These are phyloP conservation scores for Bombylius discolor DNA, from an alignment of 2,888 invertebrate genomes.

Conservation along the genomic window DNA sequence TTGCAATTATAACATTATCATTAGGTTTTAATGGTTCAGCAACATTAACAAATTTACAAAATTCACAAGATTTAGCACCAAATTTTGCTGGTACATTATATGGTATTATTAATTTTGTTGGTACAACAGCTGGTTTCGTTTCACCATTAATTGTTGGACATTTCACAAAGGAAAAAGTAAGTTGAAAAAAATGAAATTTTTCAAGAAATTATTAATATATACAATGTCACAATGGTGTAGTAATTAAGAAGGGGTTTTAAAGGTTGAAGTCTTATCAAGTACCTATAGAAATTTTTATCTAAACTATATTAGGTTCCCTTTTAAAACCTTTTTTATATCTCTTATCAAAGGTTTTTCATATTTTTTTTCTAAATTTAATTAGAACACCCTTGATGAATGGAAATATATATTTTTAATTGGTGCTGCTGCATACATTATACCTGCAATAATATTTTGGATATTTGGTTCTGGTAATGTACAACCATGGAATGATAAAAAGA, in stretches of 20 bases:
- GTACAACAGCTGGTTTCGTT: constrained; percentile 55
- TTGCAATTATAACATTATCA: constrained; percentile 52
- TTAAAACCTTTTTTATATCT: too few species aligned
- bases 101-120: constrained; percentile 61
- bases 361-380: neutral
- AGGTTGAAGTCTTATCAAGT: too few species aligned
- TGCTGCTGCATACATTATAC: constrained; percentile 52
- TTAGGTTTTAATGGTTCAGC: constrained; percentile 54
- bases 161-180: constrained; percentile 42
- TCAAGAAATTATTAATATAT: neutral
- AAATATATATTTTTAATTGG: constrained; percentile 60
- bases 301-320: too few species aligned
- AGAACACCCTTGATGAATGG: constrained; percentile 70
- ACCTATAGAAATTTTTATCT: too few species aligned
- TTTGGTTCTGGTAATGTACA: constrained; percentile 61
- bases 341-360: too few species aligned
- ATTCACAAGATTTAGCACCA: constrained; percentile 58
- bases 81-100: constrained; percentile 60
- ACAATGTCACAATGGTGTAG: too few species aligned
- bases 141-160: constrained; percentile 55
- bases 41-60: constrained; percentile 47
- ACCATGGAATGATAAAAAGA: constrained; percentile 44
- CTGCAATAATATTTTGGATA: constrained; percentile 54
- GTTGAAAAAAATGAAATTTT: constrained; percentile 17
- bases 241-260: too few species aligned